Evolutionary conservation across 64 coral and sea anemone species (phyloP), one percentile per base, ranked within the genome.

Genomic region (Platygyra sinensis): DNA sequence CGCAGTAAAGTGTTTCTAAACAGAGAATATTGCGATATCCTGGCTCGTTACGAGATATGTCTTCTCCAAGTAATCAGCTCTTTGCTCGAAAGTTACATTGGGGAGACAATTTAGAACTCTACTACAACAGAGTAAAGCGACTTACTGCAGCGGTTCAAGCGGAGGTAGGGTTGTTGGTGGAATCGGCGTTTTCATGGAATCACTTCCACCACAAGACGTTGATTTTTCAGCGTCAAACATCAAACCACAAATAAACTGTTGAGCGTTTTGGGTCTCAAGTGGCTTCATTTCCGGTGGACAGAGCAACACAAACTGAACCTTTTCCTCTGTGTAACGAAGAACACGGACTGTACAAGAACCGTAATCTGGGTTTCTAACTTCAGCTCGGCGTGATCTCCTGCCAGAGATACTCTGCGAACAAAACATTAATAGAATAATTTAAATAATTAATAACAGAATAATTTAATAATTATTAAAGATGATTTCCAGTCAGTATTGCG

Each of bases 331-430:
- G 74, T 78, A 76, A 12, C 36, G 55, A 10, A 20, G 64, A 15
- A 92, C 65, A 64, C 90, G 73, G 42, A 87, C 90, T 31, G 55
- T 75, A 74, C 90, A 92, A 72, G 90, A 61, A 38, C 90, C 90
- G 38, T 92, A 92, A 36, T 92, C 90, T 7, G 64, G 3, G 24
- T 84, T 80, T 2, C 55, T 27, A 11, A 6, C n/a, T 10, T 42
- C 59, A 25, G 27, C 19, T 60, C 83, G 72, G 60, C 16, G 13
- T 2, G 38, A 2, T 49, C 80, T 67, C 73, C 72, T 91, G n/a
- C 18, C 33, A 1, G 62, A 52, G 9, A 71, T 13, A 85, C 32
- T 85, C 81, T 85, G 22, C 4, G 42, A 46, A 8, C 0, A 67
- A 13, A 18, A 25, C 52, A 46, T 0, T 4, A 69, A 69, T 25